Percentiles rank a stretch among this genome's conserved stretches.
These are phyloP conservation scores for Trialeurodes vaporariorum DNA, from an alignment of 1,140 invertebrate species.

Conservation along the genomic window DNA sequence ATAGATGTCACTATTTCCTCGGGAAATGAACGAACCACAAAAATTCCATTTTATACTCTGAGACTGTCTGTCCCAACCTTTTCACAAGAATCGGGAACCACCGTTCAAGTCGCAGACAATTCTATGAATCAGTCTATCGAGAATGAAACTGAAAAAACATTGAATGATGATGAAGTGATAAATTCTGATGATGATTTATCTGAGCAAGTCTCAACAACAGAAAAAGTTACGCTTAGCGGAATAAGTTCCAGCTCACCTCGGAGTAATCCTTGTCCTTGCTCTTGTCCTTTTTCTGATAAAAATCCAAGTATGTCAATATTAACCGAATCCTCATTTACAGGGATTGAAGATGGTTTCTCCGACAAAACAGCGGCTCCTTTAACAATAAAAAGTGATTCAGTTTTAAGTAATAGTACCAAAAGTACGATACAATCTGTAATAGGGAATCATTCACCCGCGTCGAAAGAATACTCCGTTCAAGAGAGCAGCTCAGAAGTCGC, in stretches of 20 bases:
- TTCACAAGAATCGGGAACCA: not conserved
- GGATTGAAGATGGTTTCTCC: not conserved
- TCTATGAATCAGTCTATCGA: too few species aligned
- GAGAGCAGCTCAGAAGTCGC: not conserved
- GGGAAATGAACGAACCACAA: not conserved
- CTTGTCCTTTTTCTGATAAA: not conserved
- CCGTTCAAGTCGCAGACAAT: not conserved
- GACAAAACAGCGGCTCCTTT: not conserved
- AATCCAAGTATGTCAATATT: not conserved
- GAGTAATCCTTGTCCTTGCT: not conserved
- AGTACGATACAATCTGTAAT: too few species aligned
- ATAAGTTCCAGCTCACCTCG: not conserved
- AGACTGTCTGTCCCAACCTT: not conserved
- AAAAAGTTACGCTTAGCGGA: not conserved
- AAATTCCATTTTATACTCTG: not conserved
- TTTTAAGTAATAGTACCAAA: not conserved
- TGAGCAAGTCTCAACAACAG: too few species aligned
- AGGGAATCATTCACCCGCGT: not conserved
- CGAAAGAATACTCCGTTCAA: not conserved
- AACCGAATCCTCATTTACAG: not conserved
- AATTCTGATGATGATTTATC: too few species aligned
- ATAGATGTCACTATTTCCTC: not conserved
- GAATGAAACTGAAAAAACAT: too few species aligned
- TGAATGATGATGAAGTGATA: too few species aligned
- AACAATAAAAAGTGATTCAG: not conserved